Evolutionary conservation across 2,888 invertebrate species (phyloP), one percentile per base, ranked within the genome.

Genomic region (Papilio protenor): DNA sequence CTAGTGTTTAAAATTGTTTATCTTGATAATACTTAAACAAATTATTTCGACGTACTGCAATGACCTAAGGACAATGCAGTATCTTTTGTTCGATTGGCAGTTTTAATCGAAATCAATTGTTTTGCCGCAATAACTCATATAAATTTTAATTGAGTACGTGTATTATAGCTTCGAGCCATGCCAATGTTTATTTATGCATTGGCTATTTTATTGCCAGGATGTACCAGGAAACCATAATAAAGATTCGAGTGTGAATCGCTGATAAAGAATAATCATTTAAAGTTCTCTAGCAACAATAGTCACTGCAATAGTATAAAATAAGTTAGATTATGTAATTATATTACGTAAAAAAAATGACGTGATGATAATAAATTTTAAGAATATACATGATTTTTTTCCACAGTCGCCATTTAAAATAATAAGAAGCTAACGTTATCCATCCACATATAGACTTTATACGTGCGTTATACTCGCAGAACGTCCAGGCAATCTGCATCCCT

Each of bases 61-160:
- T 64, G 59, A 73, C 61, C 69, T 72, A 73, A 77, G 78, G 86
- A 86, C 84, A 88, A 89, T 90, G 88, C 83, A 89, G 90, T 91
- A 90, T 90, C 88, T 90, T 89, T 89, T 91, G 89, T 91, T 89
- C 91, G 90, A 90, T 87, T 89, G 89, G 90, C 87, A 89, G 89
- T 89, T 89, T 91, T 93, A 93, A 93, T 93, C 89, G 91, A 92
- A 92, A 90, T 90, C 93, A 92, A 94, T 94, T 94, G 94, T 93
- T 94, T 90, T 87, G 86, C 84, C 75, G 88, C 90, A 85, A 89
- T 94, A 94, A 93, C 85, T 93, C 92, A 91, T 90, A 85, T 83
- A 85, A 84, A 85, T 87, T 90, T 93, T 93, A 93, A 93, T 94
- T 93, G 91, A 92, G 91, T 87, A 86, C 88, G 85, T 89, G 85